Evolutionary conservation across 2,888 invertebrate genomes (phyloP).

Genomic region (Eupithecia pulchellata): DNA sequence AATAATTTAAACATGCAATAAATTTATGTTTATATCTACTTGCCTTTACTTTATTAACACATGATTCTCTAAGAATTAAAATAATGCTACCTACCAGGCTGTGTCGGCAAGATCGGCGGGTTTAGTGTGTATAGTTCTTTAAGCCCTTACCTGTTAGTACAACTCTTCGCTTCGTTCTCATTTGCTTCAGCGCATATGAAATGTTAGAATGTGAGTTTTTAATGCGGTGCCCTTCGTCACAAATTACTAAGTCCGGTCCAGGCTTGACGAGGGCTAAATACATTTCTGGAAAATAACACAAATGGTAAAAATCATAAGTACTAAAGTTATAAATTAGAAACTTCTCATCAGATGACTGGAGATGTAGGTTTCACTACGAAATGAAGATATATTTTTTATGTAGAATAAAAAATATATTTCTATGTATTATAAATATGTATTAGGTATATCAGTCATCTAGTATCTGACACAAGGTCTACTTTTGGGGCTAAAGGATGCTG

Average conservation of each 20-base stretch:
- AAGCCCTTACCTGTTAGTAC: conserved; percentile 91
- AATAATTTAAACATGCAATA: too few species aligned
- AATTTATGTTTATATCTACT: too few species aligned
- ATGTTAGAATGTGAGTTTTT: conserved; percentile 99
- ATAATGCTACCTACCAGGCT: too few species aligned
- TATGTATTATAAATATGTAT: too few species aligned
- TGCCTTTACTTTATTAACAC: too few species aligned
- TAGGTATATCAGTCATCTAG: too few species aligned
- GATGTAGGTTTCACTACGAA: too few species aligned
- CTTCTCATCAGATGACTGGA: not conserved
- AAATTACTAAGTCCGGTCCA: conserved; percentile 97
- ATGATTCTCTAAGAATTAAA: too few species aligned
- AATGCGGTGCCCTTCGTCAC: conserved; percentile 98
- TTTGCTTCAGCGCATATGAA: conserved; percentile 97
- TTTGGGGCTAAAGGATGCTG: too few species aligned
- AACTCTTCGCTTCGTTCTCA: conserved; percentile 96
- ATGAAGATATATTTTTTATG: too few species aligned
- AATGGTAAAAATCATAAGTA: not conserved
- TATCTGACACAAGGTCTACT: too few species aligned
- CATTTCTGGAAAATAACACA: conserved; percentile 85
- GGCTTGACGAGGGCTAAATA: conserved; percentile 94
- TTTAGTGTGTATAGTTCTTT: not conserved
- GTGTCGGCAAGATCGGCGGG: not conserved
- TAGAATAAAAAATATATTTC: too few species aligned
- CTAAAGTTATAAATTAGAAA: not conserved